Evolutionary conservation across 2,888 invertebrate genomes (phyloP).

Genomic region (Archaeoteleia sp.): DNA sequence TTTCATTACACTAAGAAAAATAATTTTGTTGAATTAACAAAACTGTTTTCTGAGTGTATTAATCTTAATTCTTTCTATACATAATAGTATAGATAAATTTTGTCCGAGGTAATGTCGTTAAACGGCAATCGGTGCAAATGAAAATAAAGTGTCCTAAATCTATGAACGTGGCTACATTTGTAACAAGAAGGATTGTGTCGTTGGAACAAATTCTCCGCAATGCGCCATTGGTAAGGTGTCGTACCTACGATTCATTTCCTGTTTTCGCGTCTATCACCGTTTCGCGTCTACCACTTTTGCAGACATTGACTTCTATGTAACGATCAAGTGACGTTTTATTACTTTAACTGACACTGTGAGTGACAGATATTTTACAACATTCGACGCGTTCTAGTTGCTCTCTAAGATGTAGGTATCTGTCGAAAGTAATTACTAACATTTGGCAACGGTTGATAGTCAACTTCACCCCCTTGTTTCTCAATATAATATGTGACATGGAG

Average conservation of each 20-base stretch:
- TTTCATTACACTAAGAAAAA: no score
- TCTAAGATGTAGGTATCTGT: constrained; percentile 17
- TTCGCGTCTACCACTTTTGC: constrained; percentile 4
- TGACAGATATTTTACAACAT: constrained; percentile 42
- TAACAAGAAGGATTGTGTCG: constrained; percentile 33
- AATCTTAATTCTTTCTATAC: no score
- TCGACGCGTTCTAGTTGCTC: constrained; percentile 36
- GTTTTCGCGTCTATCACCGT: constrained; percentile 36
- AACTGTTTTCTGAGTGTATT: no score
- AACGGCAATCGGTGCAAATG: no score
- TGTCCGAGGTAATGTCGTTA: no score
- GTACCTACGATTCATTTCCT: constrained; percentile 53
- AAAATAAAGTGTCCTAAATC: background rate
- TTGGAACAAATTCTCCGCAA: constrained; percentile 58
- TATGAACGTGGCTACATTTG: constrained; percentile 17
- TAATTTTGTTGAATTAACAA: no score
- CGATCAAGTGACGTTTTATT: constrained; percentile 16
- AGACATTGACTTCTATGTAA: constrained; percentile 36
- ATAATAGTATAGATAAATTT: no score
- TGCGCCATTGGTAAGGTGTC: constrained; percentile 58
- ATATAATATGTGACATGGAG: background rate
- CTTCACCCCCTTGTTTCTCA: background rate
- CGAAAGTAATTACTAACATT: constrained; percentile 2
- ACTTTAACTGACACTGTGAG: constrained; percentile 40
- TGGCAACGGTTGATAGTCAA: background rate